Evolutionary conservation across 2,888 invertebrate species (phyloP).

Genomic region (Orchesella flavescens): DNA sequence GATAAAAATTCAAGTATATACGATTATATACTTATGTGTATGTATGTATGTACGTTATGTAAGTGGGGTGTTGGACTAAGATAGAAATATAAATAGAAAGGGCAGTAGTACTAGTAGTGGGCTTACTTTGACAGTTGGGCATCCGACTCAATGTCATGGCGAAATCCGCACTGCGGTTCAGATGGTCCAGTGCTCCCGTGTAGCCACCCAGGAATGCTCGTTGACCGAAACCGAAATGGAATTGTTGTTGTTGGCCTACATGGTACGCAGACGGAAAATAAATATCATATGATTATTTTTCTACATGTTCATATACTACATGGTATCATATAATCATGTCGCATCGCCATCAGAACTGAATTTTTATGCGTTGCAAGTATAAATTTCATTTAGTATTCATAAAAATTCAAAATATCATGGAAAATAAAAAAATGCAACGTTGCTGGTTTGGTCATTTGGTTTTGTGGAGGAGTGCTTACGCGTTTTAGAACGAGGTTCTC

Average conservation of each 20-base stretch:
- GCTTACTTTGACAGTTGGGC: slow-evolving; percentile 71
- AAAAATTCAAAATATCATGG: background rate
- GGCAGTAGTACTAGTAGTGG: background rate
- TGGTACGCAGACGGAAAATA: slow-evolving; percentile 8
- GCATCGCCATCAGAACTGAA: background rate
- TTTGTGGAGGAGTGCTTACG: slow-evolving; percentile 80
- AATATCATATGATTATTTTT: background rate
- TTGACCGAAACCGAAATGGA: slow-evolving; percentile 89
- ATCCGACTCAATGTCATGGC: slow-evolving; percentile 71
- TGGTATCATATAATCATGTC: slow-evolving; percentile 4
- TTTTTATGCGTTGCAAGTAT: background rate
- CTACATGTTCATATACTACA: background rate
- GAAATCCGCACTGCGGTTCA: slow-evolving; percentile 71
- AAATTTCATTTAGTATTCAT: background rate
- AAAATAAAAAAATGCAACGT: background rate
- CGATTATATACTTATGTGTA: too few species aligned
- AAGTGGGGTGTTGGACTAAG: background rate
- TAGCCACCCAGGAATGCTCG: slow-evolving; percentile 87
- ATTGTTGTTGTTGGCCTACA: slow-evolving; percentile 93
- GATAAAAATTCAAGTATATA: background rate
- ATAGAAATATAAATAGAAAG: too few species aligned
- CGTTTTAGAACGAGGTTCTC: slow-evolving; percentile 95
- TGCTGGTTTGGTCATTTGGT: background rate
- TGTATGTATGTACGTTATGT: slow-evolving; percentile 10
- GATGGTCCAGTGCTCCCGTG: slow-evolving; percentile 74